Evolutionary conservation across 2,113 vertebrate species (phyloP).

Genomic region (Cebidichthys violaceus): DNA sequence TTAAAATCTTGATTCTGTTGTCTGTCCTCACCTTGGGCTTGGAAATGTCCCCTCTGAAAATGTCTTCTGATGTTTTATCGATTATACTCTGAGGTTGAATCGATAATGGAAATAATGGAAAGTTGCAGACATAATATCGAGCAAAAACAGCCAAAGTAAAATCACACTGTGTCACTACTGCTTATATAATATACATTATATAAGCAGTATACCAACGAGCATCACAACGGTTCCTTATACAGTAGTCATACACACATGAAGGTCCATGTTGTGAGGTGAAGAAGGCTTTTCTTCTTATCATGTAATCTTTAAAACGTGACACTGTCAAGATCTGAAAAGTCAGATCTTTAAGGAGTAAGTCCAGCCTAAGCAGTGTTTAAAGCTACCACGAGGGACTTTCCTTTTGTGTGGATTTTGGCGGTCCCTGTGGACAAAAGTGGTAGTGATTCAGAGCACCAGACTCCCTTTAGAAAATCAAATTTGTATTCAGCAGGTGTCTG

Average conservation of each 20-base stretch:
- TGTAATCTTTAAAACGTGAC: background rate
- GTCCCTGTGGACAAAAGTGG: background rate
- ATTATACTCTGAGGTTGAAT: background rate
- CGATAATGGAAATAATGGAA: background rate
- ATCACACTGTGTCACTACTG: background rate
- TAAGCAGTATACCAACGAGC: background rate
- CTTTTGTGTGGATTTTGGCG: background rate
- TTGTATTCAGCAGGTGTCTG: no score
- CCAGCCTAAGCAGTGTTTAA: background rate
- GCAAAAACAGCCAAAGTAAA: background rate
- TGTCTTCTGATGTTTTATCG: background rate
- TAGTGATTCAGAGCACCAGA: no score
- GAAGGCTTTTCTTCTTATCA: no score
- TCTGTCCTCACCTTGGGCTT: background rate
- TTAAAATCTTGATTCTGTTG: background rate
- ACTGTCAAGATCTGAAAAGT: no score
- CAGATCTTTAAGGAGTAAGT: background rate
- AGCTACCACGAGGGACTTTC: background rate
- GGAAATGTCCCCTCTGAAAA: background rate
- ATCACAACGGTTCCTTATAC: background rate
- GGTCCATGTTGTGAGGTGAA: background rate
- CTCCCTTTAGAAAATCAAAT: no score
- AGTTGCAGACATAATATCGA: background rate
- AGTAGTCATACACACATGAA: no score
- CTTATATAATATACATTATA: background rate